Evolutionary conservation across 30 jellyfish, hydroid and myxozoan species (phyloP).

Genomic region (Hydractinia echinata): DNA sequence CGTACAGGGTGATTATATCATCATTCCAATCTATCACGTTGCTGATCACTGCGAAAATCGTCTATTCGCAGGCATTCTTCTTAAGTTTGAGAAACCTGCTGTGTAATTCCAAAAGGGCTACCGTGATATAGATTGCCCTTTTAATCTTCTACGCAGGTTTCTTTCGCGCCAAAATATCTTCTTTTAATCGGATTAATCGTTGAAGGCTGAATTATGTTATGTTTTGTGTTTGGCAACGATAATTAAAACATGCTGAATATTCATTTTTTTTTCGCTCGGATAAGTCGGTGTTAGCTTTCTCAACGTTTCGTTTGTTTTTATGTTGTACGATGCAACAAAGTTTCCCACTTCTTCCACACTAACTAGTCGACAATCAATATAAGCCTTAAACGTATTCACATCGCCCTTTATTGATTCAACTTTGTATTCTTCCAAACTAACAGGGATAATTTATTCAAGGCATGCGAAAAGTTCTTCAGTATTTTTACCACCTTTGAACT

Average conservation of each 20-base stretch:
- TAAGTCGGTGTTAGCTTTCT: not conserved
- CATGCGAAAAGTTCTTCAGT: not conserved
- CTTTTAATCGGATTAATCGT: slow-evolving; percentile 3
- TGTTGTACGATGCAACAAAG: slow-evolving; percentile 19
- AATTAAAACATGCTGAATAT: not conserved
- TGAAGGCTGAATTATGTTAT: not conserved
- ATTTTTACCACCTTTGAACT: not conserved
- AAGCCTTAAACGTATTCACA: not conserved
- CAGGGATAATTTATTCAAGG: not conserved
- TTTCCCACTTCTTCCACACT: slow-evolving; percentile 14
- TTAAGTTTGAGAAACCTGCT: too few species aligned
- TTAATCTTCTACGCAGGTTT: slow-evolving; percentile 17
- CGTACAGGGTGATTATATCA: too few species aligned
- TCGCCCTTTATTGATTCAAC: slow-evolving; percentile 7
- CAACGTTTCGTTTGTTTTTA: slow-evolving; percentile 23
- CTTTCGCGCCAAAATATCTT: not conserved
- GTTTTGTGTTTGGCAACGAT: slow-evolving; percentile 37
- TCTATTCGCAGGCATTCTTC: too few species aligned
- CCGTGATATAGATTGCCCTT: too few species aligned
- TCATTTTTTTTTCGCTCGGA: slow-evolving; percentile 18
- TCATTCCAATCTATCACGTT: too few species aligned
- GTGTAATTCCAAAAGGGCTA: too few species aligned
- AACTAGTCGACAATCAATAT: not conserved
- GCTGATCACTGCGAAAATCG: too few species aligned
- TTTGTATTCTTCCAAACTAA: not conserved